These are phyloP conservation scores for Drosophila melanosoma DNA, from an alignment of 2,888 invertebrate genomes.

Conservation along the genomic window DNA sequence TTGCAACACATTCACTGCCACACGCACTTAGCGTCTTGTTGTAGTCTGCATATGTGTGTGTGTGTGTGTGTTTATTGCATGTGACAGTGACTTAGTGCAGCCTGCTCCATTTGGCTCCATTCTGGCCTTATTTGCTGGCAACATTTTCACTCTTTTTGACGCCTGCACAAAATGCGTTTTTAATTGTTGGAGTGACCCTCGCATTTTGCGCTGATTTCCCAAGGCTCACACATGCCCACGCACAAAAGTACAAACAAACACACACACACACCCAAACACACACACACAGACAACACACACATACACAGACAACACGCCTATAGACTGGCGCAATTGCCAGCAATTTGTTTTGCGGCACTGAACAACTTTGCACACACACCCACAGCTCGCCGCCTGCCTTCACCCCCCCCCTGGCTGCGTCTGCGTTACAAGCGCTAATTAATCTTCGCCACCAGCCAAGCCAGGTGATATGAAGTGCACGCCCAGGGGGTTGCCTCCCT, in stretches of 20 bases:
- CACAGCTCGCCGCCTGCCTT: background rate
- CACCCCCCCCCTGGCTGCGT: background rate
- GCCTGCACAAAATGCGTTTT: slow-evolving; percentile 55
- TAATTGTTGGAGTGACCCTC: slow-evolving; percentile 59
- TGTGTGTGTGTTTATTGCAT: background rate
- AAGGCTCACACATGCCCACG: slow-evolving; percentile 36
- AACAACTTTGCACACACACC: slow-evolving; percentile 38
- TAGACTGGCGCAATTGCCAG: slow-evolving; percentile 62
- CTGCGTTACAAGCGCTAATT: slow-evolving; percentile 77
- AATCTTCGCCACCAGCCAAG: slow-evolving; percentile 66
- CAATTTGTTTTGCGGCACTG: slow-evolving; percentile 71
- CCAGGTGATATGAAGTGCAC: slow-evolving; percentile 68
- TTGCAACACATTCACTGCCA: slow-evolving; percentile 49
- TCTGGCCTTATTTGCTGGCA: slow-evolving; percentile 38
- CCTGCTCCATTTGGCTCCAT: slow-evolving; percentile 24
- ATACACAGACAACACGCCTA: background rate
- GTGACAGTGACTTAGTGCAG: slow-evolving; percentile 71
- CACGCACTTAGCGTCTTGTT: slow-evolving; percentile 1
- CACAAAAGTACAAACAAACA: slow-evolving; percentile 2
- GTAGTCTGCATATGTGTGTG: background rate
- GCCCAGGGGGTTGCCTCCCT: slow-evolving; percentile 21
- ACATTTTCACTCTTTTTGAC: slow-evolving; percentile 7
- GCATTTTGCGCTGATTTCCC: slow-evolving; percentile 74
- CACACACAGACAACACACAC: background rate
- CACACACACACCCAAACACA: background rate